Base-by-base conservation (phyloP, 2,888 invertebrate genomes). In the Hypselothyrea guttata region DNA sequence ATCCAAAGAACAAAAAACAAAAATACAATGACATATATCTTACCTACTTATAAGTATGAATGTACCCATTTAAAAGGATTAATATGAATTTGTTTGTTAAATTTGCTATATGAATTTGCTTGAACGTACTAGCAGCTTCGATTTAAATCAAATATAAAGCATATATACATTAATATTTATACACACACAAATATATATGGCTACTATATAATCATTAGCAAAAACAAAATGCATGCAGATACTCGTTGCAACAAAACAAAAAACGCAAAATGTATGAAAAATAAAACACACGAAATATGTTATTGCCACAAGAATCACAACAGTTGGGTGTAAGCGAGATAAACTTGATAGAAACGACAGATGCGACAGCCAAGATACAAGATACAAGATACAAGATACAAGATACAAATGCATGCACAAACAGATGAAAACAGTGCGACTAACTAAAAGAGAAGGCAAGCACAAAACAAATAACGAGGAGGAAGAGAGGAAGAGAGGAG, bases 191-290 rank as follows among this genome's bases (percentile, higher is more conserved):
- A 7, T 35, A 46, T 62, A 71, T 72, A 59, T 68, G 69, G 68
- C 73, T 46, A 79, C 81, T 84, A 84, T 76, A 79, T 76, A 76
- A 76, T 84, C 81, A 76, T 76, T 76, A 84, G 77, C 60, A 59
- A 61, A 75, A 65, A 51, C 54, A 52, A 64, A 62, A 35, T 42
- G 58, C 47, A 67, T 69, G 60, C 52, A 54, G 27, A 51, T 61
- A 63, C 42, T 46, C 59, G 59, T 59, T 60, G 44, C 52, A 53
- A 51, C 28, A 40, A 56, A 49, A 12, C 37, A 28, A 16, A 8
- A 49, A 44, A 35, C 40, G 35, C 40, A 40, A 37, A 16, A 47
- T 28, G 46, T 11, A 48, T 30, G 33, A 35, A 34, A 12, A 28
- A 7, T 9, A 13, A 45, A 27, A 42, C 27, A 13, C n/a, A 38